Evolutionary conservation across 1,140 invertebrate species (phyloP), one percentile per base, ranked within the genome.

Genomic region (Lepidostoma basale): DNA sequence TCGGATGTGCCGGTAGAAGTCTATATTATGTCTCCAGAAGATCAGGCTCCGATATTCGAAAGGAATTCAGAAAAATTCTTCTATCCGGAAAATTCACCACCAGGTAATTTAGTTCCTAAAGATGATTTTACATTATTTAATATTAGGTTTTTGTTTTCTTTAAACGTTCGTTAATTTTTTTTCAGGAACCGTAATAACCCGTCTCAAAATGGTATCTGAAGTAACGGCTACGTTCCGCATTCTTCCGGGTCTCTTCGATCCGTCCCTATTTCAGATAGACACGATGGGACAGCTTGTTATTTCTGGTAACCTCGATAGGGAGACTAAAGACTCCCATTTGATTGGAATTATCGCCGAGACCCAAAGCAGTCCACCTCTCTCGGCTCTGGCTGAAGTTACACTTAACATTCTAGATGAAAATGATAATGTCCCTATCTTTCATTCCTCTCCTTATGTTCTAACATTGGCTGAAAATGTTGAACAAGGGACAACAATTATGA

Each of bases 381-480:
- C 87, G 14, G 86, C 89, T 0, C 84, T 93, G 47, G 86, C 88
- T n/a, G 87, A 90, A 77, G 89, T 96, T 64, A 84, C 86, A 2
- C 84, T 97, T 30, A 89, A 91, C 74, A 89, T 98, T 22, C 81
- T 93, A 44, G 95, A 98, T 78, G 91, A 94, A 69, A 97, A 98
- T 78, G 95, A 98, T 79, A 92, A 97, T 77, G 84, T 88, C 22
- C 96, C 96, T 0, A 83, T 86, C 67, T 97, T 97, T 80, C 91
- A 96, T 76, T 94, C 90, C 74, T 88, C 87, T 73, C 88, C 89
- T 0, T 97, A 97, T 78, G 83, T 85, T 42, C 81, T 92, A 3
- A 86, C 84, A 52, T 77, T 97, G 0, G 90, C 92, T 0, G 95
- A 97, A 78, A 95, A 96, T 79, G 84, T 92, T 14, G 87, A 89